Conservation (phyloP, 2,113 vertebrate genomes). For the Shinisaurus crocodilurus region DNA sequence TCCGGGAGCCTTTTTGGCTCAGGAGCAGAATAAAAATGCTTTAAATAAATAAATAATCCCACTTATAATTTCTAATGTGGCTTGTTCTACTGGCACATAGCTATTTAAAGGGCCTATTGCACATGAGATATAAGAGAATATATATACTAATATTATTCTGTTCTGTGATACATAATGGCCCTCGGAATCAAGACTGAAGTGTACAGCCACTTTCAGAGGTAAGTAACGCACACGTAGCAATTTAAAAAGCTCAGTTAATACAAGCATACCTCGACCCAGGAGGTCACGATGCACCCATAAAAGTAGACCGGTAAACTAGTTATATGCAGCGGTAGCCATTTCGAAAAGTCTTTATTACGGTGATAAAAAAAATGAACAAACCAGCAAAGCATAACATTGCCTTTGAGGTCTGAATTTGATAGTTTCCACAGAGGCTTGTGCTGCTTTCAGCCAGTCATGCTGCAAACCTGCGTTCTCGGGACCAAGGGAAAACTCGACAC, state of each 20-base stretch:
- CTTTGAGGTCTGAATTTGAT: conserved; percentile 23
- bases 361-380: conserved; percentile 26
- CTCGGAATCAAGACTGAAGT: not conserved
- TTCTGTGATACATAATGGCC: not conserved
- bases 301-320: conserved; percentile 15
- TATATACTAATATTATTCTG: not conserved
- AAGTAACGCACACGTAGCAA: conserved; percentile 7
- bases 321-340: not conserved
- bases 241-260: conserved; percentile 18
- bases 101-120: not conserved
- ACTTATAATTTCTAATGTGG: not conserved
- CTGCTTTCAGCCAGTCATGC: not conserved
- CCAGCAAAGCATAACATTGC: conserved; percentile 28
- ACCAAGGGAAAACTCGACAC: not conserved
- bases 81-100: not conserved
- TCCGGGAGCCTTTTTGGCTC: no score
- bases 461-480: not conserved
- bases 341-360: conserved; percentile 30
- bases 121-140: not conserved
- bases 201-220: not conserved
- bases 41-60: not conserved
- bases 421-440: not conserved
- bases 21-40: no score
- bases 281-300: conserved; percentile 19
- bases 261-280: not conserved